phyloP scores from a whole-genome alignment of 2,797 vertebrate species.

The Sphenodon punctatus region DNA sequence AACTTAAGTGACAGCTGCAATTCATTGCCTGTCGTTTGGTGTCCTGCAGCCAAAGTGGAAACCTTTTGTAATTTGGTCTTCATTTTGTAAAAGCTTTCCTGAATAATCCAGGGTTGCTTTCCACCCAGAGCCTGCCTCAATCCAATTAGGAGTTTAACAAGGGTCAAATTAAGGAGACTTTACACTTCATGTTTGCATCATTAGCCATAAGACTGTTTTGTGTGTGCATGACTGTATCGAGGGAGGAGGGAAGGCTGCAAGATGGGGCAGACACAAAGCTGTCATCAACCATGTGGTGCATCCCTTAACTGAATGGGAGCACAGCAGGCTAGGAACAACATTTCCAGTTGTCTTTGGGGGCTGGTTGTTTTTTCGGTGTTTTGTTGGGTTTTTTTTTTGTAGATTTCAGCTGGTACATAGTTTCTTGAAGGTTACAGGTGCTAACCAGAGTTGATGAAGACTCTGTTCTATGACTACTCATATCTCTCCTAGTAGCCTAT shows the following conservation, averaged over 20 bases:
- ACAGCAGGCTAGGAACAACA: conserved; percentile 74
- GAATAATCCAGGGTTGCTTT: conserved; percentile 83
- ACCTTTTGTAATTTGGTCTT: conserved; percentile 78
- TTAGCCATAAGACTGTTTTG: conserved; percentile 80
- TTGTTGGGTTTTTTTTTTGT: too few relatives aligned
- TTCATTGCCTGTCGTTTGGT: conserved; percentile 75
- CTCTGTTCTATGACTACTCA: conserved; percentile 31
- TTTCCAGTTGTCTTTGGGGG: conserved; percentile 74
- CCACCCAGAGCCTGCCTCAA: conserved; percentile 82
- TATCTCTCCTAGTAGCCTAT: conserved; percentile 63
- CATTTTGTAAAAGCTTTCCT: conserved; percentile 75
- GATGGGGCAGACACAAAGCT: conserved; percentile 75
- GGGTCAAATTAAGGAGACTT: conserved; percentile 92
- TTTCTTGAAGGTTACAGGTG: conserved; percentile 80
- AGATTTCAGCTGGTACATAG: conserved; percentile 69
- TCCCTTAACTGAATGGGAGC: conserved; percentile 73
- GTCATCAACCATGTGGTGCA: conserved; percentile 73
- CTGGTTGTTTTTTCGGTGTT: too few relatives aligned
- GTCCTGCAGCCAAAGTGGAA: conserved; percentile 68
- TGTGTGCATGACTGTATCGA: conserved; percentile 63
- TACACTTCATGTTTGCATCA: conserved; percentile 86
- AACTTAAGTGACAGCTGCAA: conserved; percentile 81
- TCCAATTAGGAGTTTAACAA: conserved; percentile 96
- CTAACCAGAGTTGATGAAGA: conserved; percentile 74
- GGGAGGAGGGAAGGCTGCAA: conserved; percentile 68